Evolutionary conservation across 2,888 invertebrate species (phyloP), one percentile per base, ranked within the genome.

Genomic region (Lasioglossum morio): DNA sequence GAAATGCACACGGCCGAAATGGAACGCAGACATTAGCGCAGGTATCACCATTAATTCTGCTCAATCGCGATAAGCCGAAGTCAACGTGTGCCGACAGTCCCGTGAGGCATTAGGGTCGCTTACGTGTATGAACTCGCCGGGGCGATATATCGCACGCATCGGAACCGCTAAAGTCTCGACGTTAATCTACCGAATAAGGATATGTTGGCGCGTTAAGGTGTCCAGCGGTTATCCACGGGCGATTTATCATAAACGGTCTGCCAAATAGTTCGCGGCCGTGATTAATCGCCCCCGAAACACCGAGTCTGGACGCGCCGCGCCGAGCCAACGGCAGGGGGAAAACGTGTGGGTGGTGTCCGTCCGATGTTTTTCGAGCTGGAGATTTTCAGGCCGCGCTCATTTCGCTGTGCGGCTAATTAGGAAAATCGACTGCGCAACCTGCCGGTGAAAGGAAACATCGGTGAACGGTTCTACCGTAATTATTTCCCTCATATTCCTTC

Each of bases 101-200:
- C 86, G 87, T 91, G 91, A 90, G 89, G 90, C 88, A 90, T 91
- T 91, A 89, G 85, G 89, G 86, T 87, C 86, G 90, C 87, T 90
- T 90, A 90, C 90, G 87, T 70, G 69, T 89, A 86, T 88, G 89
- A 90, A 90, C 88, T 88, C 82, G 79, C 89, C 73, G 72, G 48
- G 46, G 79, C 88, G 88, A 87, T 89, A 87, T 87, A 87, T 85
- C 85, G 88, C 81, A 76, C 79, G 77, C 86, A 81, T 81, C 86
- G 83, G 76, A 77, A 72, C 74, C 81, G 86, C 85, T 82, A 74
- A 82, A 84, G 80, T 86, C 85, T 80, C 84, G 86, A 84, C 82
- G 86, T 84, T 89, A 82, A 85, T 89, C 87, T 82, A 85, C 88
- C 82, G 81, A 88, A 88, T 89, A 86, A 87, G 87, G 86, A 86